Evolutionary conservation across 2,113 vertebrate species (phyloP), one percentile per base, ranked within the genome.

Genomic region (Hypocryptadius cinnamomeus): DNA sequence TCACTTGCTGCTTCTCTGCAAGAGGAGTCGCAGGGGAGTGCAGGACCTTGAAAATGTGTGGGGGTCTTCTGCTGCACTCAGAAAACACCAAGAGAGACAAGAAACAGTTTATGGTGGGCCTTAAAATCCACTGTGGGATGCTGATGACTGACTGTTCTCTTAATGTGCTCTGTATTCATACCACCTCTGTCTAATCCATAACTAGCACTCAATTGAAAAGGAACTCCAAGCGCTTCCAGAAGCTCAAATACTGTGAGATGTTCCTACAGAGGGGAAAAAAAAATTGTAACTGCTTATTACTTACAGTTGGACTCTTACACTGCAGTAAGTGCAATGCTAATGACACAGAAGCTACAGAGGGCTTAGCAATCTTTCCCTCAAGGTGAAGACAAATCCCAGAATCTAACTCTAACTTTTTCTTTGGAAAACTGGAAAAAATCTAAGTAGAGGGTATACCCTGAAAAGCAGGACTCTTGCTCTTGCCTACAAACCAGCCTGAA

Each of bases 1-100:
- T 94, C 77, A 88, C 72, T 85, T 95, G 85, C 15, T n/a, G 79
- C 56, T 97, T 97, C 89, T 90, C 95, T 61, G 69, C 65, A 64
- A 69, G 70, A 37, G 90, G 81, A 56, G 69, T 84, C 48, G 84
- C 96, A 35, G 0, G 17, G n/a, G 92, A 97, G 39, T 5, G 7
- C 60, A 97, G 87, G 30, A 96, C 63, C 51, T n/a, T 33, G 40
- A 96, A 73, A 53, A 94, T 4, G 6, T 13, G 53, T 30, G 53
- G 4, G 79, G 87, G 23, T 97, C 92, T 54, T 95, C 89, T 53
- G 42, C 96, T 97, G 82, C 61, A 39, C 53, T 60, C 79, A 9
- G 47, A 60, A 87, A 42, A 76, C 37, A 72, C 10, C 35, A 25
- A 47, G 44, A 78, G 57, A 87, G 48, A 89, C 24, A 92, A 91